Evolutionary conservation across 2,888 invertebrate genomes (phyloP), one percentile per base, ranked within the genome.

Genomic region (Amphipoea oculea): DNA sequence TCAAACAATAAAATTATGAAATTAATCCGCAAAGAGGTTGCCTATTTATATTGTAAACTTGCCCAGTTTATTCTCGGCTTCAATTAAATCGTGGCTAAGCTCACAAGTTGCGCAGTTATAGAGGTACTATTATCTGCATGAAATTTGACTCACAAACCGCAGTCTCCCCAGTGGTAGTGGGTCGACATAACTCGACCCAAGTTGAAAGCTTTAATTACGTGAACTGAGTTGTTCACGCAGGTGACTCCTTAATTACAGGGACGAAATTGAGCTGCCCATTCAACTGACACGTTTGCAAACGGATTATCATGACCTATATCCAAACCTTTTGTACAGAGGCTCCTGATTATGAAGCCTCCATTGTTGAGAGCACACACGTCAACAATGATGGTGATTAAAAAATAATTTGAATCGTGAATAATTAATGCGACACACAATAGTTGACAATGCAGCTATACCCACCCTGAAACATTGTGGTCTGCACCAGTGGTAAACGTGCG

Each of bases 161-260:
- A 95, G 92, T 91, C 91, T 92, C 93, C 92, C 92, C 91, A 89
- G 93, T 93, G 93, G 94, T 92, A 90, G 94, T 92, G 94, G 95
- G 94, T 93, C 93, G 94, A 94, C 94, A 96, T 95, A 96, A 95
- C 95, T 95, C 95, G 95, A 93, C 94, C 95, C 94, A 92, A 94
- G 94, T 94, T 95, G 96, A 95, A 95, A 95, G 96, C 95, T 95
- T 95, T 95, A 96, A 96, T 96, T 96, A 96, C 94, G 94, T 92
- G 91, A 92, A 96, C 96, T 94, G 95, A 96, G 95, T 94, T 95
- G 96, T 96, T 95, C 96, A 95, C 95, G 95, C 96, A 96, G 96
- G 96, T 96, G 96, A 95, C 96, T 96, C 96, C 95, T 96, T 96
- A 96, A 96, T 96, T 96, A 96, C 94, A 93, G 94, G 93, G 93